phyloP scores from a whole-genome alignment of 2,888 invertebrate species.

The Yponomeuta sedellus region DNA sequence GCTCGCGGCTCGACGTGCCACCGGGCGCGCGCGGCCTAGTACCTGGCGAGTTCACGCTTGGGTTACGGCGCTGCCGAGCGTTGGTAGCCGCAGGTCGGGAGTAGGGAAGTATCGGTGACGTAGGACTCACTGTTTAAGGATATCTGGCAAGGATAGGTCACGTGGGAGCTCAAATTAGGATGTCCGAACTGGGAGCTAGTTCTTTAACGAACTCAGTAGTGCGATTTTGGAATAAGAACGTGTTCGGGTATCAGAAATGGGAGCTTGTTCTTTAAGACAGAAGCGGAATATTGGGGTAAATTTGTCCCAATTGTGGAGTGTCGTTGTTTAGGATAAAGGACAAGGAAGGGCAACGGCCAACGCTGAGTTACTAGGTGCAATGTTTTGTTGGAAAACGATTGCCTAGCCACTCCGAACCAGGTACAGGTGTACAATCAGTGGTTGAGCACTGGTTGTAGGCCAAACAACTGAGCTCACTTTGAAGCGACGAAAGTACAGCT shows the following conservation, averaged over 20 bases:
- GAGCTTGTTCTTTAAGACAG: slow-evolving; percentile 15
- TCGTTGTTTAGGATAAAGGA: slow-evolving; percentile 2
- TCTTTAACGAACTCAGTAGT: too few species aligned
- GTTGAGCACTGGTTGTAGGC: slow-evolving; percentile 64
- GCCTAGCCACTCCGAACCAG: slow-evolving; percentile 64
- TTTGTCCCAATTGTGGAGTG: background rate
- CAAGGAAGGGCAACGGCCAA: slow-evolving; percentile 23
- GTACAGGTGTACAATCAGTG: slow-evolving; percentile 55
- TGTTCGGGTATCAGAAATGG: slow-evolving; percentile 8
- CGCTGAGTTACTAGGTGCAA: slow-evolving; percentile 55
- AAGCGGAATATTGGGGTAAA: slow-evolving; percentile 15
- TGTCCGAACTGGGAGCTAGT: background rate
- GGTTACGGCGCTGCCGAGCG: slow-evolving; percentile 24
- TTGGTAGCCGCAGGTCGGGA: slow-evolving; percentile 9
- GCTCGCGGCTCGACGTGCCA: slow-evolving; percentile 68
- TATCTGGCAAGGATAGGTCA: background rate
- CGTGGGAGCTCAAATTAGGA: background rate
- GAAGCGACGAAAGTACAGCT: background rate
- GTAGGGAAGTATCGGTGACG: background rate
- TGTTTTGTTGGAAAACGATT: slow-evolving; percentile 75
- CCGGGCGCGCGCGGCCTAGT: slow-evolving; percentile 74
- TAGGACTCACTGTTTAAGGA: too few species aligned
- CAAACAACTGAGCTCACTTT: slow-evolving; percentile 19
- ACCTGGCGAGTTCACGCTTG: slow-evolving; percentile 49
- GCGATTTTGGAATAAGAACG: slow-evolving; percentile 9